Conservation (phyloP, 2,797 vertebrate species). For the Liasis olivaceus region DNA sequence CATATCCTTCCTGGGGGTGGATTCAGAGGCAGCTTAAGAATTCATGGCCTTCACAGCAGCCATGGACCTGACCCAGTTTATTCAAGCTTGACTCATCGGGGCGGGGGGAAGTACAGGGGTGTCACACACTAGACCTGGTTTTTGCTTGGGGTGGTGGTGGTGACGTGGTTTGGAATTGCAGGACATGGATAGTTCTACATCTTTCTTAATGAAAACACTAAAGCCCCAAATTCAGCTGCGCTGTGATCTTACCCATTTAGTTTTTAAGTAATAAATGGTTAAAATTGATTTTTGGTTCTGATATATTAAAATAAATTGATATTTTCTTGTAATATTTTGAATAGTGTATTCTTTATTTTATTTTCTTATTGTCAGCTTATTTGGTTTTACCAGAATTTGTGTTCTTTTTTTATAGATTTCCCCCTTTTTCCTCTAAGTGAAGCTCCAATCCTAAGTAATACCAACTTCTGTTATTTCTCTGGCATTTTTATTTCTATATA, state of each 20-base stretch:
- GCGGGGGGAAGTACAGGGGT: not conserved
- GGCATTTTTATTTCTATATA: not conserved
- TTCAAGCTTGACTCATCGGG: not conserved
- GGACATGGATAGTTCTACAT: not conserved
- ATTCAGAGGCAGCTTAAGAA: not conserved
- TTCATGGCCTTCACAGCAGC: not conserved
- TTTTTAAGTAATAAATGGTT: not conserved
- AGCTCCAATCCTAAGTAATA: not conserved
- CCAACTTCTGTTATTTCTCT: not conserved
- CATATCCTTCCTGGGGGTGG: not conserved
- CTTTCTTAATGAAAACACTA: not conserved
- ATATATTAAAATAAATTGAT: not conserved
- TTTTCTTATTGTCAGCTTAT: not conserved
- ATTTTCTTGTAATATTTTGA: not conserved
- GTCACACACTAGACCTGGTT: not conserved
- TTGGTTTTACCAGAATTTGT: not conserved
- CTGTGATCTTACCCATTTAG: not conserved
- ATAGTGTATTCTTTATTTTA: not conserved
- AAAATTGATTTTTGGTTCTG: not conserved
- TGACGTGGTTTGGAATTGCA: not conserved
- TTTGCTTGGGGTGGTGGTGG: not conserved
- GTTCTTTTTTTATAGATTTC: not conserved
- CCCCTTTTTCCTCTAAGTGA: not conserved
- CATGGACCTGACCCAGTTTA: not conserved
- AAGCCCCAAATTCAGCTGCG: not conserved